These are phyloP conservation scores for Tromatobia lineatoria DNA, from an alignment of 2,888 invertebrate species.

Conservation along the genomic window DNA sequence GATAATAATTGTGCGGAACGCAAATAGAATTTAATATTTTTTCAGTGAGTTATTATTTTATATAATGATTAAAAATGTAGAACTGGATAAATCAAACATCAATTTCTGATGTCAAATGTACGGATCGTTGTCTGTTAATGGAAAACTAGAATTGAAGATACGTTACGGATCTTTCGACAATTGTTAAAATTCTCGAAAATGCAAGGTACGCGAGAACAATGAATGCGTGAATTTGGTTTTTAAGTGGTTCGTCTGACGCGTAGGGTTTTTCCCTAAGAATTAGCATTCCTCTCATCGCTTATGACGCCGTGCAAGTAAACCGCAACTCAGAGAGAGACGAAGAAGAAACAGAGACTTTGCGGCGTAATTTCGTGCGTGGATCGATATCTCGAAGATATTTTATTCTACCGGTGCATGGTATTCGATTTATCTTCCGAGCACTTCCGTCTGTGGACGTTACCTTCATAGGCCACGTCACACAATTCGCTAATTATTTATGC, in stretches of 20 bases:
- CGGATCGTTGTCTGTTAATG: too few species aligned
- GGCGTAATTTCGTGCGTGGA: neutral
- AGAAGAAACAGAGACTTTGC: neutral
- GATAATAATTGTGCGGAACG: too few species aligned
- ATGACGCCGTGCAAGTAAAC: neutral
- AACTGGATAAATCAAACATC: too few species aligned
- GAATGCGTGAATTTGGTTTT: neutral
- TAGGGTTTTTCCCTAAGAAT: slow-evolving; percentile 17
- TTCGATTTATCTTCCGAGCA: neutral
- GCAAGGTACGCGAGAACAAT: too few species aligned
- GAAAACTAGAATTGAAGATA: too few species aligned
- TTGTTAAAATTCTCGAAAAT: too few species aligned
- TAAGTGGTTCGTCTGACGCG: neutral
- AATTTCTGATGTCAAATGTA: too few species aligned
- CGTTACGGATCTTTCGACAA: too few species aligned
- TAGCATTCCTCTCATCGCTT: slow-evolving; percentile 34
- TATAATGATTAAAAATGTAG: too few species aligned
- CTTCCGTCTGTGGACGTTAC: slow-evolving; percentile 8
- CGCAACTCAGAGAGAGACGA: neutral
- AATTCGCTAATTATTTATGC: neutral
- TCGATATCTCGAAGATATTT: neutral
- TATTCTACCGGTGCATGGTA: neutral
- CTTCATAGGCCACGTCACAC: slow-evolving; percentile 7
- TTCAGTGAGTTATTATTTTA: too few species aligned
- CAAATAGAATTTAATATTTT: too few species aligned